Evolutionary conservation across 2,113 vertebrate species (phyloP).

Genomic region (Hemibagrus wyckioides): DNA sequence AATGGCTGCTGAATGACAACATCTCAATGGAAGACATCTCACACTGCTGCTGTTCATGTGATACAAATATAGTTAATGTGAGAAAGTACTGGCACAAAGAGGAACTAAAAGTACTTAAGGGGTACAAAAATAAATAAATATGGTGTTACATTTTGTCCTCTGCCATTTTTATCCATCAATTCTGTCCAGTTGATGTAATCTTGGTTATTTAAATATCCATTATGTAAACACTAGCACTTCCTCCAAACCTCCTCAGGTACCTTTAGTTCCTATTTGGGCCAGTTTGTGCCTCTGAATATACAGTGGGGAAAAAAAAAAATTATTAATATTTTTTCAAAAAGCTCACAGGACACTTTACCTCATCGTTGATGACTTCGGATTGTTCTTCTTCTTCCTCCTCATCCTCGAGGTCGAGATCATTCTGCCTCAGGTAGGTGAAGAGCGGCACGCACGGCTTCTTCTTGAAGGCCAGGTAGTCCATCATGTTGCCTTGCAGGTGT

Average conservation of each 20-base stretch:
- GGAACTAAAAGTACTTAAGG: not conserved
- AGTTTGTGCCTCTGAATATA: not conserved
- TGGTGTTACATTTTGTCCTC: not conserved
- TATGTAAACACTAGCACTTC: not conserved
- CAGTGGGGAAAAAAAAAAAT: not conserved
- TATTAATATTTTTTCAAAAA: not conserved
- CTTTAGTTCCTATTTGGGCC: not conserved
- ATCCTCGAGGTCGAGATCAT: conserved; percentile 93
- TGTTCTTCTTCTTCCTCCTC: conserved; percentile 96
- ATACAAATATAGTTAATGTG: not conserved
- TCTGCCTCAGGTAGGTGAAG: conserved; percentile 91
- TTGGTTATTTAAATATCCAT: not conserved
- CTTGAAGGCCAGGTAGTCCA: conserved; percentile 96
- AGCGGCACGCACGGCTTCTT: conserved; percentile 92
- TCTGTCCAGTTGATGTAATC: not conserved
- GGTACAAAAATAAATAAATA: no score
- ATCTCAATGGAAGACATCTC: not conserved
- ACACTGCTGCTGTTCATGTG: not conserved
- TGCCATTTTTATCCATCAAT: not conserved
- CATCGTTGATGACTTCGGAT: conserved; percentile 93
- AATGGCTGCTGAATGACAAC: conserved; percentile 19
- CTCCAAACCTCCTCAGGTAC: not conserved
- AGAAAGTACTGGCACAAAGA: not conserved
- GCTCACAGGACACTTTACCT: conserved; percentile 74
- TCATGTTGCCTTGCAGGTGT: conserved; percentile 98